phyloP scores from a whole-genome alignment of 2,797 vertebrate species.

The Silurus aristotelis region DNA sequence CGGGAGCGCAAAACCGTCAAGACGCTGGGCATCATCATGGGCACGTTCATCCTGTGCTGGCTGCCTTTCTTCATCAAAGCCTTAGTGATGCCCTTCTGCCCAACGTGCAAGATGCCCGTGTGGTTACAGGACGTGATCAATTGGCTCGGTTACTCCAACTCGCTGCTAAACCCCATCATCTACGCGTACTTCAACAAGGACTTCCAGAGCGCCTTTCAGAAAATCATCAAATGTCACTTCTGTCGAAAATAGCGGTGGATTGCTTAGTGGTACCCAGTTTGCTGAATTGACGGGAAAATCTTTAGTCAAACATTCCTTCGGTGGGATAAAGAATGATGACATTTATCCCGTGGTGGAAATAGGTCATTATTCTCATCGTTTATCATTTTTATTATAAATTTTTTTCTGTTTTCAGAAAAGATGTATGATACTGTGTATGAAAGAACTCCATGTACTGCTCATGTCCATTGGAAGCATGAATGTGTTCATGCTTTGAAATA shows the following conservation, averaged over 20 bases:
- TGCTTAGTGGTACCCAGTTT: neutral
- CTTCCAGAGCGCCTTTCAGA: slow-evolving; percentile 97
- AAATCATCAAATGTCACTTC: slow-evolving; percentile 95
- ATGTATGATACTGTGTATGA: slow-evolving; percentile 49
- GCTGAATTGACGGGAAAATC: neutral
- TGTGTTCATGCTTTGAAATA: slow-evolving; percentile 56
- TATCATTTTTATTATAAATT: slow-evolving; percentile 28
- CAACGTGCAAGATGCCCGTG: slow-evolving; percentile 86
- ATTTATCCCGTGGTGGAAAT: neutral
- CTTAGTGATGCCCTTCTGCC: slow-evolving; percentile 90
- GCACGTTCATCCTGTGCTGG: slow-evolving; percentile 97
- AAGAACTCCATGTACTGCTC: slow-evolving; percentile 61
- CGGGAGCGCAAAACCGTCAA: slow-evolving; percentile 96
- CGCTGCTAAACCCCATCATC: slow-evolving; percentile 95
- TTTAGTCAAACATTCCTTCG: slow-evolving; percentile 27
- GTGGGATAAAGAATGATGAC: slow-evolving; percentile 24
- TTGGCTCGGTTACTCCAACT: slow-evolving; percentile 98
- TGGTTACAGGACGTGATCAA: slow-evolving; percentile 89
- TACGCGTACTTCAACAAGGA: slow-evolving; percentile 99
- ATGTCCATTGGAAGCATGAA: slow-evolving; percentile 59
- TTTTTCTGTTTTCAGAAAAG: slow-evolving; percentile 54
- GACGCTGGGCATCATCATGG: slow-evolving; percentile 97
- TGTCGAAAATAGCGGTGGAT: slow-evolving; percentile 70
- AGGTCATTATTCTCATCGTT: slow-evolving; percentile 47
- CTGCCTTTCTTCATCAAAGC: slow-evolving; percentile 96